Conservation (phyloP, 2,113 vertebrate species). For the Marcusenius ussheri region DNA sequence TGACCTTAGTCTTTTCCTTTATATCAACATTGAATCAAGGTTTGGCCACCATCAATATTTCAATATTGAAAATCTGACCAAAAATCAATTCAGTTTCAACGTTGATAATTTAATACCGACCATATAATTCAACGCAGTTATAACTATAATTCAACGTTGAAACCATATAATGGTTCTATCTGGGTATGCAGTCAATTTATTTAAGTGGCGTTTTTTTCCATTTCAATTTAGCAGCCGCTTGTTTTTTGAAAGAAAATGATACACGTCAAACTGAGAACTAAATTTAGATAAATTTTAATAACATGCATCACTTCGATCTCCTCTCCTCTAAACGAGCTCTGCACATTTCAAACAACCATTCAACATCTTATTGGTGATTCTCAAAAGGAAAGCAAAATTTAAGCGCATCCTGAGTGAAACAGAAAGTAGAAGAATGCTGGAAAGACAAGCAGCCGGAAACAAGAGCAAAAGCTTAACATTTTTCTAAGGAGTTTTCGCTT, state of each 20-base stretch:
- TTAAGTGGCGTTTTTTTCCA: neutral
- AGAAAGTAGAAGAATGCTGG: neutral
- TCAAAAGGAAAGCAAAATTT: neutral
- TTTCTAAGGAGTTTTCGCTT: neutral
- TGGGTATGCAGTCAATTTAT: neutral
- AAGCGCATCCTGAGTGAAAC: neutral
- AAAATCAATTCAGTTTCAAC: no score
- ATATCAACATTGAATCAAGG: no score
- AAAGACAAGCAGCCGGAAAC: neutral
- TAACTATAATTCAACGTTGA: no score
- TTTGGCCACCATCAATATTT: no score
- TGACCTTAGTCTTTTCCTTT: no score
- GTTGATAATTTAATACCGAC: no score
- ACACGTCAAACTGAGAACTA: neutral
- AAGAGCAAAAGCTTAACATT: neutral
- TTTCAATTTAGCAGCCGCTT: neutral
- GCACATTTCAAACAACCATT: neutral
- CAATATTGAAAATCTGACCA: no score
- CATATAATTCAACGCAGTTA: no score
- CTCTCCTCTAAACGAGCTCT: neutral
- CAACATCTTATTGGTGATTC: neutral
- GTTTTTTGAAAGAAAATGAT: neutral
- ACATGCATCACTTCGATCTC: neutral
- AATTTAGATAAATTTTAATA: neutral
- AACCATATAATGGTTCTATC: no score